phyloP scores from a whole-genome alignment of 1,140 invertebrate species.

The Drosophila pseudoananassae region DNA sequence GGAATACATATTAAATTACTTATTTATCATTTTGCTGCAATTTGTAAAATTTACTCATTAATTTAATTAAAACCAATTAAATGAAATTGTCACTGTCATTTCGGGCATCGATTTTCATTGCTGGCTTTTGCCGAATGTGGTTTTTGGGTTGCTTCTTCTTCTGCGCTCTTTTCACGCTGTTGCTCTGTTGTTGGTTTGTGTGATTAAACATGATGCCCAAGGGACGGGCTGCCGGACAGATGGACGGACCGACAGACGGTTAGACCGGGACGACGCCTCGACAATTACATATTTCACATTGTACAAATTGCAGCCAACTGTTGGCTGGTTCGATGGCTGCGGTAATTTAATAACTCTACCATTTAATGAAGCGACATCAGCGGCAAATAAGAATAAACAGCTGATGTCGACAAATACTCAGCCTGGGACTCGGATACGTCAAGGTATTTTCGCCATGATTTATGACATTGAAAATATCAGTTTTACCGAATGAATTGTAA shows the following conservation, averaged over 20 bases:
- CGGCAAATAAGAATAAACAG: conserved; percentile 58
- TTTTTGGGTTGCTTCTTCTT: conserved; percentile 56
- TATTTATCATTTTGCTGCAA: conserved; percentile 82
- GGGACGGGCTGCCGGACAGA: conserved; percentile 8
- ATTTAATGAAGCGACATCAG: conserved; percentile 75
- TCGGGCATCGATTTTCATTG: conserved; percentile 77
- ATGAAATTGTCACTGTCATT: conserved; percentile 83
- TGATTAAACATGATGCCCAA: conserved; percentile 63
- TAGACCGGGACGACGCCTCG: conserved; percentile 55
- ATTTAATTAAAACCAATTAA: conserved; percentile 83
- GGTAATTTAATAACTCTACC: conserved; percentile 81
- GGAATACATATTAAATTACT: conserved; percentile 77
- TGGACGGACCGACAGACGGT: conserved; percentile 7
- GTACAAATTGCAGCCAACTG: conserved; percentile 76
- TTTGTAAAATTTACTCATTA: conserved; percentile 83
- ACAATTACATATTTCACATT: conserved; percentile 81
- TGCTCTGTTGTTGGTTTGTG: conserved; percentile 18
- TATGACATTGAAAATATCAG: conserved; percentile 54
- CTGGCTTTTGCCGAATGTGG: conserved; percentile 64
- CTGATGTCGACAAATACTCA: conserved; percentile 52
- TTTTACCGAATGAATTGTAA: neutral
- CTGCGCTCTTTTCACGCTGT: neutral
- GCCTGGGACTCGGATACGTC: conserved; percentile 19
- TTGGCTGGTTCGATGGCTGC: conserved; percentile 55
- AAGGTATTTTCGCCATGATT: conserved; percentile 73